Conservation (phyloP, 2,797 vertebrate genomes). For the Adelosebastes latens region DNA sequence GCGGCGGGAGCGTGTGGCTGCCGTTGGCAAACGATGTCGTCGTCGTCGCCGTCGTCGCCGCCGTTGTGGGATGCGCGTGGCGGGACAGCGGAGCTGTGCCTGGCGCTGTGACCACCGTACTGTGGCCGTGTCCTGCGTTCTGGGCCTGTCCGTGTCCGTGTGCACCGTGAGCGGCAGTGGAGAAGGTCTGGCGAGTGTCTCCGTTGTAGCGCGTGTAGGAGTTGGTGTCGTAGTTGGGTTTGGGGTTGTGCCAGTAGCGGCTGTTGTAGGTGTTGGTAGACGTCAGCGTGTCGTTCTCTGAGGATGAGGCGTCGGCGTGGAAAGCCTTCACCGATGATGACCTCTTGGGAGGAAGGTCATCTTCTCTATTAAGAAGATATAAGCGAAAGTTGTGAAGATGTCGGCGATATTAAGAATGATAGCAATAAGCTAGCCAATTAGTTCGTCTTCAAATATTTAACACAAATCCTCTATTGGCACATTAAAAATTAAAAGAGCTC, state of each 20-base stretch:
- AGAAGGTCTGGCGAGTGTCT: conserved; percentile 90
- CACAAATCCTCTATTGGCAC: not conserved
- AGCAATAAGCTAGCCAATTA: not conserved
- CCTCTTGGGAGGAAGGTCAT: conserved; percentile 95
- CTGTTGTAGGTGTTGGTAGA: conserved; percentile 98
- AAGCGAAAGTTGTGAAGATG: not conserved
- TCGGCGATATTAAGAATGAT: not conserved
- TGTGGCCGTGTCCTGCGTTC: conserved; percentile 57
- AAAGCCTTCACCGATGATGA: conserved; percentile 91
- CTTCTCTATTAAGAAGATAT: conserved; percentile 86
- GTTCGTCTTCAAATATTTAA: conserved; percentile 17
- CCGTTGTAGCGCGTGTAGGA: conserved; percentile 92
- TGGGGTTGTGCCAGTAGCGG: conserved; percentile 95
- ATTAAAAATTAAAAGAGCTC: conserved; percentile 17
- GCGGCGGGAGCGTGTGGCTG: conserved; percentile 87
- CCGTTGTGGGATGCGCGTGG: conserved; percentile 59
- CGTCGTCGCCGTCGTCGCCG: not conserved
- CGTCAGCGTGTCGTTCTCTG: conserved; percentile 95
- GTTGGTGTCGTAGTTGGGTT: conserved; percentile 88
- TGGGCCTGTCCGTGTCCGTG: conserved; percentile 73
- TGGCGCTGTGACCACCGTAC: conserved; percentile 76
- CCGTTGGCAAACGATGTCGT: conserved; percentile 89
- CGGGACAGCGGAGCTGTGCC: conserved; percentile 77
- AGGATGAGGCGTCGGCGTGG: conserved; percentile 93
- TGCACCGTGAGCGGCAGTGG: conserved; percentile 67